Conservation (phyloP, 2,888 invertebrate species). For the Phyto melanocephala region DNA sequence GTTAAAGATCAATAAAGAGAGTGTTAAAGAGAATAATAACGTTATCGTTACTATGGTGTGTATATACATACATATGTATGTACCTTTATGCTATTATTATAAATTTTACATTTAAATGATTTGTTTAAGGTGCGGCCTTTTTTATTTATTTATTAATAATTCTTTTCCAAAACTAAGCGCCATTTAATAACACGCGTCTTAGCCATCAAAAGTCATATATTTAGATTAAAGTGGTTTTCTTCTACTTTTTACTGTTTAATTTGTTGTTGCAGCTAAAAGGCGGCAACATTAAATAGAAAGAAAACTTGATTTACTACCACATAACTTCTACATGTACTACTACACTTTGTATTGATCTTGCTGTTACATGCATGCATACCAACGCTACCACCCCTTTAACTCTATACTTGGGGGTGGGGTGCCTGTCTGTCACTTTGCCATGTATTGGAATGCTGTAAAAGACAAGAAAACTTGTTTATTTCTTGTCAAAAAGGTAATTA, state of each 20-base stretch:
- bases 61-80: neutral
- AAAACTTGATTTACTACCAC: constrained; percentile 52
- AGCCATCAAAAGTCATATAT: constrained; percentile 20
- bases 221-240: constrained; percentile 42
- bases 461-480: constrained; percentile 57
- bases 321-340: constrained; percentile 8
- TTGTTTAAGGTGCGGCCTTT: constrained; percentile 55
- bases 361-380: neutral
- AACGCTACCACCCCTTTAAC: neutral
- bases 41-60: constrained; percentile 19
- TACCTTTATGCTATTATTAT: constrained; percentile 32
- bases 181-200: constrained; percentile 55
- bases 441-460: constrained; percentile 59
- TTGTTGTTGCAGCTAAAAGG: constrained; percentile 36
- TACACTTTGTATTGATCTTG: neutral
- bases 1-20: constrained; percentile 6
- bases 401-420: neutral
- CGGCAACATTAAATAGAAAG: constrained; percentile 46
- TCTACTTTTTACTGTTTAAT: constrained; percentile 14
- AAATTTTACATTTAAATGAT: constrained; percentile 55
- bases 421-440: constrained; percentile 28
- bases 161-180: constrained; percentile 43
- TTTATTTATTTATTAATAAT: constrained; percentile 32
- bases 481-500: constrained; percentile 49
- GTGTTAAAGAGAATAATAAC: constrained; percentile 1